Evolutionary conservation across 2,888 invertebrate species (phyloP), one percentile per base, ranked within the genome.

Genomic region (Drosophila diplacantha): DNA sequence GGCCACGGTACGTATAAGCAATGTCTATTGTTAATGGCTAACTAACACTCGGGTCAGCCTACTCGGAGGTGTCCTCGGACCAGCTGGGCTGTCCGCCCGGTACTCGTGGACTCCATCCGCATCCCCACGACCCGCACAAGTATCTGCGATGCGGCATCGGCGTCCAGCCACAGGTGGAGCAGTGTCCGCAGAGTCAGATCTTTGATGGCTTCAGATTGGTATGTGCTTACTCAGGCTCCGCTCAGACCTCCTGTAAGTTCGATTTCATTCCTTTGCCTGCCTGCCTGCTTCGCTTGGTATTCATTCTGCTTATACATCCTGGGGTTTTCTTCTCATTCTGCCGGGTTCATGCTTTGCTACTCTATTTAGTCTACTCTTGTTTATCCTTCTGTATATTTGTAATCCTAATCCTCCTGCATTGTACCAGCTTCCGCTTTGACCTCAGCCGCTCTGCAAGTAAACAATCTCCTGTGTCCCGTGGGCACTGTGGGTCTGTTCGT

Each of bases 171-270:
- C 88, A 88, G 60, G 83, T 91, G 11, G 91, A 91, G 87, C 87
- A 89, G 54, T 93, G 93, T 81, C 90, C 89, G 1, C 89, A 90
- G 12, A 92, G 91, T 20, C 91, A 92, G 3, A 88, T 90, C 6
- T 93, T 92, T 73, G 92, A 92, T 85, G 89, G 90, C 3, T 71
- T 72, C 1, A 75, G 88, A 12, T 87, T 87, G 43, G 86, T 89
- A 38, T 93, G 93, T 79, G 92, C 92, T 85, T 90, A 88, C 85
- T 68, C 69, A 46, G 72, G 34, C 90, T 49, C 55, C 50, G 9
- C 47, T 37, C 61, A 56, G 24, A 20, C 49, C 22, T 63, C 74
- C 52, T 70, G 80, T 83, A 83, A 80, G 80, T 84, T n/a, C 39
- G 11, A 22, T 8, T 8, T 29, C 6, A 44, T 8, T 34, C 14